Base-by-base conservation (phyloP, 2,113 vertebrate species). In the Parotia lawesii region DNA sequence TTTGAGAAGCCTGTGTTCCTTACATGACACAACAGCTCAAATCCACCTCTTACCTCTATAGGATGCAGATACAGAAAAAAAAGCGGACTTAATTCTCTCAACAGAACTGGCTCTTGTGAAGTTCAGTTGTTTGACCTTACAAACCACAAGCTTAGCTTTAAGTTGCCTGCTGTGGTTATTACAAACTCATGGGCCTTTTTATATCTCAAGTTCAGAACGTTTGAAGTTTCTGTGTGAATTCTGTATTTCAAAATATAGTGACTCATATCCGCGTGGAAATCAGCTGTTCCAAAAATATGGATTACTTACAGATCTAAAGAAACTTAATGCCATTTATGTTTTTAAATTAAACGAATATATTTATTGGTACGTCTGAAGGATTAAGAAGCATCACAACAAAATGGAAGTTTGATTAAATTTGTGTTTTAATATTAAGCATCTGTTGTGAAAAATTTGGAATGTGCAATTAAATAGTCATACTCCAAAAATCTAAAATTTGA, bases 221-320 rank as follows among this genome's bases (percentile, higher is more conserved):
- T 74, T 70, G 51, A 95, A 79, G 44, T 74, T 66, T 64, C 47
- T 71, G 40, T 87, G 66, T 80, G 87, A 85, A 85, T 93, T 90
- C 71, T 76, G 28, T 87, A 33, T 77, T 94, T 93, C 50, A 94
- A 89, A 94, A 83, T 70, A 61, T 2, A 72, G 35, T 95, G 95
- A 97, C 89, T 95, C 94, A 87, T 51, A 78, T 91, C 78, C 60
- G 0, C 3, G 3, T 94, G 89, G 54, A 89, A 82, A 81, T 91
- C 67, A 33, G 58, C 81, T 90, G 82, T 79, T 96, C 81, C 75
- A 87, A 80, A 95, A 94, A 93, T 74, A 83, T 1, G 9, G 35
- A 50, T 86, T 90, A 21, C 44, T 83, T 91, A 11, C 10, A 61
- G 62, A 64, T 66, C 60, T 73, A 33, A 33, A 91, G 67, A 40